A percentile compares a stretch with the other conserved stretches of the same genome.
Evolutionary conservation across 1,140 invertebrate species (phyloP).

Genomic region (Hypsibius dujardini): DNA sequence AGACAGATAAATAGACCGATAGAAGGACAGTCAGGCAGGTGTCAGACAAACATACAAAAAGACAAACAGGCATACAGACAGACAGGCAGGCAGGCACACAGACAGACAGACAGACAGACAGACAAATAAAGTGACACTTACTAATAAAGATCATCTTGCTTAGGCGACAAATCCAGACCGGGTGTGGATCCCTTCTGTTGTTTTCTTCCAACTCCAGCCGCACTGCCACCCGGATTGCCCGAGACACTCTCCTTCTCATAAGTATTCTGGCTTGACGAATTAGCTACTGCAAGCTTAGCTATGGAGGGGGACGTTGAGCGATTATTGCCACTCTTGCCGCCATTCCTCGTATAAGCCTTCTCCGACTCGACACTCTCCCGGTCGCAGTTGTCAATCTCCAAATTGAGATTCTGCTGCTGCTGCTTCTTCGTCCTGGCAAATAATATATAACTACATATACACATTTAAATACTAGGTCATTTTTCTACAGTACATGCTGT

Average conservation of each 20-base stretch:
- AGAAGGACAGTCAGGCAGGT: too few species aligned
- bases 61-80: too few species aligned
- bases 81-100: too few species aligned
- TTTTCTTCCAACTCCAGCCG: background rate
- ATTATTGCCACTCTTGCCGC: background rate
- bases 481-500: too few species aligned
- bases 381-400: slow-evolving; percentile 12
- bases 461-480: too few species aligned
- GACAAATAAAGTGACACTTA: background rate
- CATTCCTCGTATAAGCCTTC: background rate
- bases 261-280: background rate
- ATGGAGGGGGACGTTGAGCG: background rate
- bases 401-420: background rate
- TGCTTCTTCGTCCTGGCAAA: too few species aligned
- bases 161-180: background rate
- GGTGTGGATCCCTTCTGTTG: background rate
- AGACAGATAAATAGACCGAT: too few species aligned
- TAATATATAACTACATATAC: too few species aligned
- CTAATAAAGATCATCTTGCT: background rate
- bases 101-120: too few species aligned
- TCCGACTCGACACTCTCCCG: slow-evolving; percentile 2
- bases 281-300: too few species aligned
- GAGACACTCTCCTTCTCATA: slow-evolving; percentile 11
- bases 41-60: too few species aligned
- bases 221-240: slow-evolving; percentile 4